Evolutionary conservation across 2,113 vertebrate genomes (phyloP).

Genomic region (Cichladusa arquata): DNA sequence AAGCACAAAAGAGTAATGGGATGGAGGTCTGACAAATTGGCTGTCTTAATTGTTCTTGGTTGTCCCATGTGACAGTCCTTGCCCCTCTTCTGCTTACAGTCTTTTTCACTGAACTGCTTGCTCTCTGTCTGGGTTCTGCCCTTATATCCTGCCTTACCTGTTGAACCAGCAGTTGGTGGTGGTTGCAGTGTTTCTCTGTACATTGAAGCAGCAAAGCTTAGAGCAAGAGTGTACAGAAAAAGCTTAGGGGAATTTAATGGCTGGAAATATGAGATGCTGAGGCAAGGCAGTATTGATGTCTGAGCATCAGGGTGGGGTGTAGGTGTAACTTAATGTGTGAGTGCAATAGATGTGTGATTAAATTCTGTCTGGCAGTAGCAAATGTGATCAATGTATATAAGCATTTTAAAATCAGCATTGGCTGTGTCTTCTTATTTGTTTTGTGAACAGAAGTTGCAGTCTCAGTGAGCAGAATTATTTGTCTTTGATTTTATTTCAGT

Average conservation of each 20-base stretch:
- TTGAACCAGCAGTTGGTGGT: not conserved
- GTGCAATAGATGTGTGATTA: not conserved
- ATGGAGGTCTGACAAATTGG: not conserved
- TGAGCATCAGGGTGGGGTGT: not conserved
- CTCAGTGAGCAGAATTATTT: not conserved
- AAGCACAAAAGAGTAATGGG: not conserved
- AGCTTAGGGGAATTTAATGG: not conserved
- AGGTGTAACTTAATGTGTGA: not conserved
- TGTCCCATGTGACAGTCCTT: not conserved
- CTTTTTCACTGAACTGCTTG: not conserved
- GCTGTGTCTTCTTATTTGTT: not conserved
- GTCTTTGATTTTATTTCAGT: not conserved
- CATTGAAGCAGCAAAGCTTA: not conserved
- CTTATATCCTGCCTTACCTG: not conserved
- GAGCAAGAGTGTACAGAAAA: not conserved
- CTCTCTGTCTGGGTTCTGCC: not conserved
- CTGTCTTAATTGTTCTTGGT: not conserved
- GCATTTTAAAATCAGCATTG: not conserved
- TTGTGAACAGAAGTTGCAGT: not conserved
- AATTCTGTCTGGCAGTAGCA: not conserved
- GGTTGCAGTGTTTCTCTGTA: not conserved
- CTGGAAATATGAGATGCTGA: not conserved
- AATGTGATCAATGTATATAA: not conserved
- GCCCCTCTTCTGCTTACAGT: not conserved
- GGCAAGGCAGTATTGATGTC: not conserved